These are phyloP conservation scores for Conomelus anceps DNA, from an alignment of 2,888 invertebrate genomes.

Conservation along the genomic window DNA sequence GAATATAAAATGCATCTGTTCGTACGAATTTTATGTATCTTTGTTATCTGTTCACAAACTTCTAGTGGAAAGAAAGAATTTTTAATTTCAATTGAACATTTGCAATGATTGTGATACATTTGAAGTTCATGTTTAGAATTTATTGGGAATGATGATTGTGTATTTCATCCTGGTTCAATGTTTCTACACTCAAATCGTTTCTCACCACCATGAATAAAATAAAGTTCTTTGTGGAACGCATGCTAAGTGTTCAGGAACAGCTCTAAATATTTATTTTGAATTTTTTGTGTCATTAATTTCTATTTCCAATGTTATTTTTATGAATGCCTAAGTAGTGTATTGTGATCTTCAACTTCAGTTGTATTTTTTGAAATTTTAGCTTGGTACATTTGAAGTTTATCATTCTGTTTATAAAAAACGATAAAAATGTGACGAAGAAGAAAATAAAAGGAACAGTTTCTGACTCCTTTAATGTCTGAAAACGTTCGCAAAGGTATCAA, in stretches of 20 bases:
- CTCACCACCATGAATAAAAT: background rate
- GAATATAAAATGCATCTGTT: background rate
- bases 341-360: no score
- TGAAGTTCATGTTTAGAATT: background rate
- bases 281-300: background rate
- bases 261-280: background rate
- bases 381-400: no score
- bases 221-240: background rate
- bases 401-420: no score
- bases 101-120: background rate
- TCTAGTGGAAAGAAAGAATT: no score
- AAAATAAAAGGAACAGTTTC: no score
- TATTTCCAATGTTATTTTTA: background rate
- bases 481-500: no score
- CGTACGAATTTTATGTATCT: no score
- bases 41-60: no score
- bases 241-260: background rate
- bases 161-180: background rate
- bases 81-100: background rate
- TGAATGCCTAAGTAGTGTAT: no score
- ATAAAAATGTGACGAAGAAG: no score
- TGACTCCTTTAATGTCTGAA: no score
- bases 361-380: no score
- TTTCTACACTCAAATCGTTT: background rate
- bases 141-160: background rate